These are phyloP conservation scores for Polydrusus pterygomalis DNA, from an alignment of 2,888 invertebrate species.

Conservation along the genomic window DNA sequence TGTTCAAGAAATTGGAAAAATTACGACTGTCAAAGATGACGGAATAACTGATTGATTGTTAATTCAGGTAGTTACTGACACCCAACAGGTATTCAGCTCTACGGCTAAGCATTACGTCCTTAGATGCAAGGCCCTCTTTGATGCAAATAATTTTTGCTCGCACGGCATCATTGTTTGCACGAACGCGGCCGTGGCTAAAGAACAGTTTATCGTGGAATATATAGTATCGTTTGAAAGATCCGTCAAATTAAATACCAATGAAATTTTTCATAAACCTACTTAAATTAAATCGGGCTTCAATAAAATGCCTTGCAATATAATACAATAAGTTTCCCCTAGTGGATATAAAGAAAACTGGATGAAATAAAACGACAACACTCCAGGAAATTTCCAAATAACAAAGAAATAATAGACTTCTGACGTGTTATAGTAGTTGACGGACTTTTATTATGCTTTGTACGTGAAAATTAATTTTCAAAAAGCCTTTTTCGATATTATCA, in stretches of 20 bases:
- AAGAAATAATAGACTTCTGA: constrained; percentile 39
- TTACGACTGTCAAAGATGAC: too few species aligned
- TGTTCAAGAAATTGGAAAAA: too few species aligned
- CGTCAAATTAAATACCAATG: too few species aligned
- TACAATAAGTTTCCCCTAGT: constrained; percentile 18
- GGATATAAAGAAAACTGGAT: constrained; percentile 31
- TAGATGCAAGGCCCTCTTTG: too few species aligned
- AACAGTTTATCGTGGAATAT: neutral
- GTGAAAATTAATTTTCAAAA: constrained; percentile 41
- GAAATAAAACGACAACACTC: constrained; percentile 33
- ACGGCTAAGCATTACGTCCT: too few species aligned
- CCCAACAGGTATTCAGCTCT: too few species aligned
- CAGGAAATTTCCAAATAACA: constrained; percentile 45
- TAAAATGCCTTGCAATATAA: constrained; percentile 7
- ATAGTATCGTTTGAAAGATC: neutral
- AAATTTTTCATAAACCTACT: too few species aligned
- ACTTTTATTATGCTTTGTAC: constrained; percentile 29
- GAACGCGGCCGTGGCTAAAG: neutral
- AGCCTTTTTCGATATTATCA: neutral
- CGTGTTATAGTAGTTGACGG: constrained; percentile 24
- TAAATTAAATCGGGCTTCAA: too few species aligned
- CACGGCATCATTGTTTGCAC: neutral
- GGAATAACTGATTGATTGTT: too few species aligned
- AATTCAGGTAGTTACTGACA: too few species aligned
- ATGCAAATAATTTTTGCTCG: too few species aligned